Evolutionary conservation across 2,797 vertebrate genomes (phyloP), one percentile per base, ranked within the genome.

Genomic region (Channallabes apus): DNA sequence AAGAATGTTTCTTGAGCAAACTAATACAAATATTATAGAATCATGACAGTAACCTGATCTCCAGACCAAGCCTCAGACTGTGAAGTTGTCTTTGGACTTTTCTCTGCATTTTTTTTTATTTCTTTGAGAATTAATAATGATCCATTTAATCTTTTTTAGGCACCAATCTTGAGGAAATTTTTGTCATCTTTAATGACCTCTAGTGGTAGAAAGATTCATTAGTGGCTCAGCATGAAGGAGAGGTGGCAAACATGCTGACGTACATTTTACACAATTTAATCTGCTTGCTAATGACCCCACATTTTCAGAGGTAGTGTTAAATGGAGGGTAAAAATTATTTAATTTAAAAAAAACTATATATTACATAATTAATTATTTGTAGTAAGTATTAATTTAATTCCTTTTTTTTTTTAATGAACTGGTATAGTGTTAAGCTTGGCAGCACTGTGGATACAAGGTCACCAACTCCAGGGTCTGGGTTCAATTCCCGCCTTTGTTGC

Each of bases 161-260:
- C 5, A 77, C 22, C 20, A 22, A 77, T 58, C 29, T 59, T 18
- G n/a, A 61, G 56, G 56, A 78, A 35, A 61, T n/a, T 27, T 22
- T 29, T 1, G 14, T 69, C 20, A 18, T 67, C 24, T n/a, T 61
- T 67, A 68, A 72, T 77, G 72, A 46, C 80, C 72, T 82, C 73
- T 86, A 51, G 51, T 77, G 80, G 54, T 35, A 59, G 38, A 82
- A 35, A 29, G 12, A 75, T 27, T 22, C 2, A 75, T 76, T 46
- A 61, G n/a, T 51, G 18, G 8, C 29, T 59, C 7, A 69, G 68
- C 17, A 5, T 46, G 27, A 32, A 51, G 41, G 3, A 17, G 14
- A 41, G 5, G 1, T 5, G 24, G 6, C 22, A 38, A 41, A 79
- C 24, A 15, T 46, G 2, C 56, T 62, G 32, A n/a, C 11, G 17